Conservation (phyloP, 2,113 vertebrate genomes). For the Ammospiza caudacuta region DNA sequence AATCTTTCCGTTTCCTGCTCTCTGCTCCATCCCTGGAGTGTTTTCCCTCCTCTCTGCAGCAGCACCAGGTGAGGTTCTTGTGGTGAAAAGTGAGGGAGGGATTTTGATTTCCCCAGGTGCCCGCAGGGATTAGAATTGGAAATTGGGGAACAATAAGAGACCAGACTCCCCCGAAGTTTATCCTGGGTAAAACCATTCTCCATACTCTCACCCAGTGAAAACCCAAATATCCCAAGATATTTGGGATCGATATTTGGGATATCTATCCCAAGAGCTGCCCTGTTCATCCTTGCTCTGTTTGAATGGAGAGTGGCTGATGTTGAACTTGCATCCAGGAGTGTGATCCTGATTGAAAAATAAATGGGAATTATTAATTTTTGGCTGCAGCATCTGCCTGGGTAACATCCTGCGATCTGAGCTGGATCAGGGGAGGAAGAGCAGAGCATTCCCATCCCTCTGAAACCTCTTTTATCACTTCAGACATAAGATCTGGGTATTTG, state of each 20-base stretch:
- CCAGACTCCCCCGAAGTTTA: neutral
- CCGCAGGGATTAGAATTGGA: neutral
- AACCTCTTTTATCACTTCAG: neutral
- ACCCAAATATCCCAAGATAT: neutral
- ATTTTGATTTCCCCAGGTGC: neutral
- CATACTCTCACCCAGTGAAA: neutral
- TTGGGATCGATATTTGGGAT: too few species aligned
- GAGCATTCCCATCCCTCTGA: neutral
- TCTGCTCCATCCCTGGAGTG: neutral
- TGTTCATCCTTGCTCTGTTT: neutral
- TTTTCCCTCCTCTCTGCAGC: neutral
- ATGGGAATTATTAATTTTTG: neutral
- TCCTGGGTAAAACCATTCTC: neutral
- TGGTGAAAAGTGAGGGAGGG: neutral
- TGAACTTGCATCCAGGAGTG: neutral
- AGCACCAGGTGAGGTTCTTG: accelerated
- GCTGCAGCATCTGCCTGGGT: neutral
- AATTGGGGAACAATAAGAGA: neutral
- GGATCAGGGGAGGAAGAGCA: neutral
- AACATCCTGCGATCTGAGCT: neutral
- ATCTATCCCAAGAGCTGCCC: neutral
- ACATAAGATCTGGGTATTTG: neutral
- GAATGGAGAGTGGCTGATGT: neutral
- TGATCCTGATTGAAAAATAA: neutral
- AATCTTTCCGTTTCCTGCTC: neutral